Evolutionary conservation across 2,113 vertebrate species (phyloP), one percentile per base, ranked within the genome.

Genomic region (Spea bombifrons): DNA sequence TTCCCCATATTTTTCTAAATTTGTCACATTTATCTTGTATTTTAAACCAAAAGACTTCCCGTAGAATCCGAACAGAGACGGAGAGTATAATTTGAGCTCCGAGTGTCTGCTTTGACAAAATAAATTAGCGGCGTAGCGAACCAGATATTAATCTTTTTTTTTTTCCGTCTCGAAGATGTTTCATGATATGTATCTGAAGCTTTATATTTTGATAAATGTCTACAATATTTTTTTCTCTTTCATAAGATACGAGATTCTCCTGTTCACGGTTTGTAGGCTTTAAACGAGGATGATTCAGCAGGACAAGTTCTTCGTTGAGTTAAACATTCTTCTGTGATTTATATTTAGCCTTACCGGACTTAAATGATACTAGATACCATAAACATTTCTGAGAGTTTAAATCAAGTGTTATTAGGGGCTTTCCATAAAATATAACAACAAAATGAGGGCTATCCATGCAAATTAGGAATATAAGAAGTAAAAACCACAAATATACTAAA

Each of bases 71-170:
- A 6, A 81, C 83, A 50, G 30, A 13, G 83, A 84, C 50, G 55
- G 3, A 5, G 82, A 16, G 48, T 67, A n/a, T 17, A 45, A 73
- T 83, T 70, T 83, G n/a, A 81, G 84, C 67, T 81, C 65, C 75
- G 81, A 75, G 52, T 79, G 49, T 85, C 83, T 81, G 66, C 68
- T 84, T 68, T 85, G 80, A 80, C 48, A 82, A 82, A 83, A 47
- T 75, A 75, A 84, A 84, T 57, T 66, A 80, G 81, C 70, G 0
- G 81, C 74, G 8, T 71, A 8, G 0, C 9, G 4, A 78, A 45
- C 10, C 6, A 3, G 15, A 55, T 15, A 48, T 73, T 85, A 81
- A 72, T 78, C 17, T 68, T 44, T 52, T 52, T 68, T 44, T 52
- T 52, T 75, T 83, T 83, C 70, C 76, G 6, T 78, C 71, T 81